Evolutionary conservation across 1,140 invertebrate species (phyloP), one percentile per base, ranked within the genome.

Genomic region (Asobara japonica): DNA sequence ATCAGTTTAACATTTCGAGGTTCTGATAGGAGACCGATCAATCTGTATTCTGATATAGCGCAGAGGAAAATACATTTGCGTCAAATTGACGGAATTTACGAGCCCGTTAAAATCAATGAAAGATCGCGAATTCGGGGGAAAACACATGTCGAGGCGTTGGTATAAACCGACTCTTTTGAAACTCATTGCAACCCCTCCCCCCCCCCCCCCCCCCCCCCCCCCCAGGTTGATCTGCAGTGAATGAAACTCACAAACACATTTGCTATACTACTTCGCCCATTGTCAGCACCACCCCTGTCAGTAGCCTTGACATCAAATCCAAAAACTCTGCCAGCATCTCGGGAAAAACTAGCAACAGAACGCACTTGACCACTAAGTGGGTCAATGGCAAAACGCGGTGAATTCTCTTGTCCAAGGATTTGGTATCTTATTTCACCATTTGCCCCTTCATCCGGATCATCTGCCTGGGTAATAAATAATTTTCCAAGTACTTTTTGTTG

Each of bases 271-370:
- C 94, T 95, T 69, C 90, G 90, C 0, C 94, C 94, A 79, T 94
- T 92, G 75, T 94, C 91, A 36, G 92, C 91, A 0, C 95, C 95
- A 51, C 87, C 80, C 70, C 91, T 90, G 80, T 96, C 95, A 0
- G 93, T 95, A 3, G 94, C 95, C 85, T 94, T 94, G n/a, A 96
- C 94, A 86, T 96, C 94, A 79, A 96, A 95, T 2, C 93, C 93
- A 78, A 93, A 95, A 36, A 95, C 92, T 72, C 90, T 88, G 2
- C 93, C 93, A 13, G 91, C 91, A 64, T 94, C 92, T 33, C 90
- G 86, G 1, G 87, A 82, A 72, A 93, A 91, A 31, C 91, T 90
- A 4, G 89, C 89, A 18, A 94, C 89, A 0, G 93, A 90, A n/a
- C 93, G 88, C 16, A 96, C 91, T 76, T 92, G 90, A 5, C 94